phyloP scores from a whole-genome alignment of 2,888 invertebrate species.

The Drosophila villosipedis region DNA sequence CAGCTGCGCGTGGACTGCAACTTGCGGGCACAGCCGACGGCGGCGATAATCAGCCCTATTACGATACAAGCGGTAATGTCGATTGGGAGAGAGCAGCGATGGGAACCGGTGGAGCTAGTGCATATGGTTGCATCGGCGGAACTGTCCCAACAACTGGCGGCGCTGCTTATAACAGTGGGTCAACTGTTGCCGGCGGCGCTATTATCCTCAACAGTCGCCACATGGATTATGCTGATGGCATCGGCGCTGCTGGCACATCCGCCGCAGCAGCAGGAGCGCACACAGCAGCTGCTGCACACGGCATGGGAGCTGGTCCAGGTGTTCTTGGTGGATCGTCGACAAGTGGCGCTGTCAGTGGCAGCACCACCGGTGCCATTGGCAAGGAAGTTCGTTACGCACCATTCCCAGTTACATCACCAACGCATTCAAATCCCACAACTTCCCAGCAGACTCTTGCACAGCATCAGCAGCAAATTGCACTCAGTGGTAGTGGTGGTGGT shows the following conservation, averaged over 20 bases:
- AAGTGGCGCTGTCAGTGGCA: conserved; percentile 47
- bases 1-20: conserved; percentile 78
- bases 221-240: conserved; percentile 84
- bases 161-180: conserved; percentile 79
- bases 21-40: conserved; percentile 74
- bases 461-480: conserved; percentile 54
- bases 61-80: conserved; percentile 84
- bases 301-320: conserved; percentile 66
- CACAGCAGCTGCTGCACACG: conserved; percentile 73
- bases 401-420: conserved; percentile 86
- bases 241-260: conserved; percentile 83
- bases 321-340: conserved; percentile 31
- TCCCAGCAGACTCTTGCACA: conserved; percentile 81
- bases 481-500: conserved; percentile 58
- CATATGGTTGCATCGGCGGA: conserved; percentile 84
- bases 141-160: conserved; percentile 79
- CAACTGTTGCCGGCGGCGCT: conserved; percentile 79
- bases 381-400: conserved; percentile 87
- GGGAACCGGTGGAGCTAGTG: conserved; percentile 84
- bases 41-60: conserved; percentile 84
- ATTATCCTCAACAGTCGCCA: conserved; percentile 73
- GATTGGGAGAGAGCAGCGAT: conserved; percentile 84
- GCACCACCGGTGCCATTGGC: conserved; percentile 84
- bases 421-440: conserved; percentile 86
- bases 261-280: conserved; percentile 66